phyloP scores from a whole-genome alignment of 2,888 invertebrate species.

The Harpagoxenus sublaevis region DNA sequence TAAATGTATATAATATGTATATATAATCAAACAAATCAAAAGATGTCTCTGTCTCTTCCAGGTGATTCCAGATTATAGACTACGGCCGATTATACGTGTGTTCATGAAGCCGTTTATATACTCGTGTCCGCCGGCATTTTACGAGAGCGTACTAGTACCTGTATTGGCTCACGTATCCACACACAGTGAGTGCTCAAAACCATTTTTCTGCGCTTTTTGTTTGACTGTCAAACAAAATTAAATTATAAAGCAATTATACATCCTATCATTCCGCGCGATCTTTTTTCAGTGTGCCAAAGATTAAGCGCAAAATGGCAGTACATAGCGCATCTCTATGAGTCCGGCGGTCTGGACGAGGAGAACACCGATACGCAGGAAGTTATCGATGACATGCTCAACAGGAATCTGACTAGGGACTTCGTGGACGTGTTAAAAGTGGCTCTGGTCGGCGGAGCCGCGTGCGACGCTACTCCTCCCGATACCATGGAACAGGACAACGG shows the following conservation, averaged over 20 bases:
- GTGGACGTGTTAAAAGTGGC: conserved; percentile 93
- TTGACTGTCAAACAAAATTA: neutral
- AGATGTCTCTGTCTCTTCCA: conserved; percentile 80
- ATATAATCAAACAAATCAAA: neutral
- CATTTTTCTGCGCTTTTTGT: neutral
- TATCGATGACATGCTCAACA: conserved; percentile 94
- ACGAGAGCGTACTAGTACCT: conserved; percentile 92
- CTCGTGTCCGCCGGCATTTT: conserved; percentile 94
- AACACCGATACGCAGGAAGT: conserved; percentile 93
- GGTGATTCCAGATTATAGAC: conserved; percentile 94
- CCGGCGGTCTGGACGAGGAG: conserved; percentile 91
- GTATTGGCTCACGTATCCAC: conserved; percentile 93
- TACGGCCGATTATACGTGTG: conserved; percentile 93
- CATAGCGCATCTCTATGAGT: conserved; percentile 91
- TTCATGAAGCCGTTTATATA: conserved; percentile 95
- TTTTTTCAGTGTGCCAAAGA: conserved; percentile 87
- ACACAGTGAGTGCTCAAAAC: conserved; percentile 89
- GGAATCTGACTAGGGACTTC: conserved; percentile 95
- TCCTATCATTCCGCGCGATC: neutral
- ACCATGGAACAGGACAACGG: conserved; percentile 90
- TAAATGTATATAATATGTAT: neutral
- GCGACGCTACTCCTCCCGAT: conserved; percentile 87
- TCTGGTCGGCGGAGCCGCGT: conserved; percentile 90
- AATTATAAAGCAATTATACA: neutral
- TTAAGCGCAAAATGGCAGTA: conserved; percentile 93